These are phyloP conservation scores for Idaea straminata DNA, from an alignment of 2,888 invertebrate genomes.

Conservation along the genomic window DNA sequence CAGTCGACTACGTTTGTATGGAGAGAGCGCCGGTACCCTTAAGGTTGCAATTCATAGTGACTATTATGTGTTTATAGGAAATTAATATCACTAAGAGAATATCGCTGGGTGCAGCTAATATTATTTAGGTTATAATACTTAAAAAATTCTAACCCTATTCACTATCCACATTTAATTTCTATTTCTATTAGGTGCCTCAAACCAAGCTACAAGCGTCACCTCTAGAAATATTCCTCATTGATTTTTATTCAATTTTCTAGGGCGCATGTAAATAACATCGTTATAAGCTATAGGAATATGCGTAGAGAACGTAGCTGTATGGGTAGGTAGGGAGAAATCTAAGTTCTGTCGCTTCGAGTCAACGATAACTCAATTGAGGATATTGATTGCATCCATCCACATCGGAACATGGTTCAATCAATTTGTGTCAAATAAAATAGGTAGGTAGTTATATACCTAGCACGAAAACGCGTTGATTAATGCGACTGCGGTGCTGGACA, in stretches of 20 bases:
- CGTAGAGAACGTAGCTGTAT: not conserved
- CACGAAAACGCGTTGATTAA: too few relatives aligned
- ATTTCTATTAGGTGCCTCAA: not conserved
- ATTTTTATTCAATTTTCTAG: conserved; percentile 1
- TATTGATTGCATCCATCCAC: conserved; percentile 12
- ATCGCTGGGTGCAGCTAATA: too few relatives aligned
- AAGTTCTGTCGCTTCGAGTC: conserved; percentile 7
- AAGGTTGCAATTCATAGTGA: too few relatives aligned
- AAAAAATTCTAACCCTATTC: not conserved
- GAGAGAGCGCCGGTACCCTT: too few relatives aligned
- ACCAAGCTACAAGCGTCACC: not conserved
- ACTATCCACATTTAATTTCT: not conserved
- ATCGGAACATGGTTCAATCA: not conserved
- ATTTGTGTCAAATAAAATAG: not conserved
- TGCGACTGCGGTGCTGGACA: too few relatives aligned
- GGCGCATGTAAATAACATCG: conserved; percentile 3
- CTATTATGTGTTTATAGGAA: too few relatives aligned
- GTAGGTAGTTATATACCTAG: too few relatives aligned
- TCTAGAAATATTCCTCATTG: not conserved
- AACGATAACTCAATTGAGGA: conserved; percentile 16
- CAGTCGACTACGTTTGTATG: too few relatives aligned
- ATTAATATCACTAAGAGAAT: too few relatives aligned
- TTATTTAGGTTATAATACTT: not conserved
- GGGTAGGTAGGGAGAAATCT: not conserved
- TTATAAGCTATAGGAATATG: not conserved